Evolutionary conservation across 2,113 vertebrate species (phyloP), one percentile per base, ranked within the genome.

Genomic region (Numida meleagris): DNA sequence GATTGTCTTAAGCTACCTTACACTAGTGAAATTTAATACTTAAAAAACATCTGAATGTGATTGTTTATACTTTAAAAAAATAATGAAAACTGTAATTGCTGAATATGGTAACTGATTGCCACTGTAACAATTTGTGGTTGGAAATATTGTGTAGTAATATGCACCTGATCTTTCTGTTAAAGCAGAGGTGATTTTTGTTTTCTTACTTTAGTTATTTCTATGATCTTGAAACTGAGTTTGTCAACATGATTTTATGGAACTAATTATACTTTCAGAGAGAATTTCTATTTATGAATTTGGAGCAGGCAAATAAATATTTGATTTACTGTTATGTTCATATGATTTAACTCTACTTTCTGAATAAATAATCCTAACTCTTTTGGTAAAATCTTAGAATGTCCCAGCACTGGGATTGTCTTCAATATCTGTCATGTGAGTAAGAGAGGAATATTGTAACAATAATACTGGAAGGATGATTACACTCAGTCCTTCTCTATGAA

Each of bases 221-320:
- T 87, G 29, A 36, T 68, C 31, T 75, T 82, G 65, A 85, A 84
- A 17, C 66, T 50, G 70, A 86, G 11, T 82, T 79, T 93, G 62
- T 85, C 77, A 89, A 57, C n/a, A 50, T 70, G 19, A n/a, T 78
- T 61, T 93, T 27, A 75, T n/a, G 61, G 24, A 86, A 92, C 81
- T 82, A 90, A 72, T 89, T 93, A 86, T 53, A 70, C 14, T 86
- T 93, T 88, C 73, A 84, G 46, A 78, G 46, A 55, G 27, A 66
- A 62, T 84, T 92, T 79, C 27, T 58, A 72, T 82, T n/a, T 79
- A 78, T 82, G 14, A 95, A 89, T 89, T 89, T 66, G 33, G 45
- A 90, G 62, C 40, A 89, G 48, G n/a, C 70, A 92, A 86, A 88
- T 92, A 92, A 91, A 90, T 82, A 73, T 83, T 74, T 94, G 29